Evolutionary conservation across 1,140 invertebrate species (phyloP).

Genomic region (Drosophila kikkawai): DNA sequence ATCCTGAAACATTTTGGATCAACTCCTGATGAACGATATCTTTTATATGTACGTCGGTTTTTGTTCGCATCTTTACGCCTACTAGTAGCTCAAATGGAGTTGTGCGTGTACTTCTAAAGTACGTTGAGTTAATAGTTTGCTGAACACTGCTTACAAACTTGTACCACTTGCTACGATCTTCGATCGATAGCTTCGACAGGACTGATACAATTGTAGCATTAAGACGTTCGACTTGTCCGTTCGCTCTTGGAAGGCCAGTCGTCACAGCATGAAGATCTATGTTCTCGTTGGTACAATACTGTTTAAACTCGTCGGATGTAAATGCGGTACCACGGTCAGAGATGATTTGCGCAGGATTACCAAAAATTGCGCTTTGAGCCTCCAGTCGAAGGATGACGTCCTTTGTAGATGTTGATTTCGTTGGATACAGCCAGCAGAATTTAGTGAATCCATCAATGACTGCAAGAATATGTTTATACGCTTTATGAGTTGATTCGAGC

Average conservation of each 20-base stretch:
- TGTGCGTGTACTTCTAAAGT: neutral
- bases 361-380: neutral
- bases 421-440: neutral
- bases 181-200: constrained; percentile 9
- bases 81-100: neutral
- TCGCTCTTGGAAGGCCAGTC: neutral
- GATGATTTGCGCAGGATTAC: neutral
- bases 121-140: neutral
- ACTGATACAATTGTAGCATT: constrained; percentile 7
- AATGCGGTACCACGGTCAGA: neutral
- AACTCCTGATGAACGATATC: neutral
- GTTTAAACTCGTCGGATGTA: neutral
- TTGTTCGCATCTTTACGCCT: neutral
- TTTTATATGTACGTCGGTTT: neutral
- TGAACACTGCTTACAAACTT: constrained; percentile 11
- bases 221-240: constrained; percentile 7
- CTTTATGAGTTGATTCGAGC: neutral
- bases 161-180: constrained; percentile 6
- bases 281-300: neutral
- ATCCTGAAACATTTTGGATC: neutral
- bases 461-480: constrained; percentile 8
- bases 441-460: constrained; percentile 7
- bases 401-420: neutral
- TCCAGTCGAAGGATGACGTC: neutral
- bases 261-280: neutral